phyloP scores from a whole-genome alignment of 2,113 vertebrate genomes.

The Thamnaconus septentrionalis region DNA sequence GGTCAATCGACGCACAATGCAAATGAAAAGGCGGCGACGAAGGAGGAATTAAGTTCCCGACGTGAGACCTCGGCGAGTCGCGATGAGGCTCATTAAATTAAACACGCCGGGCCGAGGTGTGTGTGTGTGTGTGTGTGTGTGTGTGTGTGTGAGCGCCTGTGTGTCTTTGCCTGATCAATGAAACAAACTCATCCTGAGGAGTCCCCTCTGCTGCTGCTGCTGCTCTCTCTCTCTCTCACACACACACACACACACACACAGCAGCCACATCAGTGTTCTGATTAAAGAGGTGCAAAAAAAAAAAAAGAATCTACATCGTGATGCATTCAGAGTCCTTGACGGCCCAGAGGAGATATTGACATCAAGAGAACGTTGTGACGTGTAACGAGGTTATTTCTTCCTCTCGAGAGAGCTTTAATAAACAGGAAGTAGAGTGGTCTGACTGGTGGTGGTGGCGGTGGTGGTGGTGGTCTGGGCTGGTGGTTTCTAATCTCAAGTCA shows the following conservation, averaged over 20 bases:
- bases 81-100: constrained; percentile 69
- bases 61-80: constrained; percentile 59
- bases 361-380: constrained; percentile 55
- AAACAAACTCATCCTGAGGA: constrained; percentile 62
- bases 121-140: too few relatives aligned
- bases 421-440: too few relatives aligned
- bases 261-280: constrained; percentile 18
- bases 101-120: constrained; percentile 35
- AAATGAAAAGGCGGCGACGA: constrained; percentile 56
- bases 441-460: too few relatives aligned
- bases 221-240: too few relatives aligned
- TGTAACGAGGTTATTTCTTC: constrained; percentile 63
- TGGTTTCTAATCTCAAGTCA: neutral
- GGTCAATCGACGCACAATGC: constrained; percentile 70
- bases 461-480: constrained; percentile 4
- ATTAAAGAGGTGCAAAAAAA: constrained; percentile 24
- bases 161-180: constrained; percentile 69
- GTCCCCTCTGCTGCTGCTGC: constrained; percentile 27
- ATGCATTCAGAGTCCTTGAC: constrained; percentile 63
- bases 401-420: constrained; percentile 2
- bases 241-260: neutral
- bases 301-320: constrained; percentile 37
- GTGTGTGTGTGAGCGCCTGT: neutral
- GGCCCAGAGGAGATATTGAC: constrained; percentile 57
- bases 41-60: constrained; percentile 74